These are phyloP conservation scores for Andrena bucephala DNA, from an alignment of 2,888 invertebrate species.

Conservation along the genomic window DNA sequence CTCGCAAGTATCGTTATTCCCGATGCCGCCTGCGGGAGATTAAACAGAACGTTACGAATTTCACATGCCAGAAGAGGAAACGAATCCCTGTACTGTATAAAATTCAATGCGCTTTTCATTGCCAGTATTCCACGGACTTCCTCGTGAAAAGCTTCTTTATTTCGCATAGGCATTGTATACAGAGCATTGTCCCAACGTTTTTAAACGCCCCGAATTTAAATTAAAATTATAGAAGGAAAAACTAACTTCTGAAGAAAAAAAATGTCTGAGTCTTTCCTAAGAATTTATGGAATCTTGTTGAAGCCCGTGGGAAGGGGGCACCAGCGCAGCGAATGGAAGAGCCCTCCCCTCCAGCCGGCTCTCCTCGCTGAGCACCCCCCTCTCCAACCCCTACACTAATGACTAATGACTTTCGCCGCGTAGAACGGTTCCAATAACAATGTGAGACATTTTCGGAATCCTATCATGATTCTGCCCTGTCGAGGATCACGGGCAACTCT, in stretches of 20 bases:
- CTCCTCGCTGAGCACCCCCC: conserved; percentile 4
- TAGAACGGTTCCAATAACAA: not conserved
- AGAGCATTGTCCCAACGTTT: too few relatives aligned
- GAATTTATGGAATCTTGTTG: conserved; percentile 9
- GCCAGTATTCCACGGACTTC: too few relatives aligned
- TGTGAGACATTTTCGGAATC: not conserved
- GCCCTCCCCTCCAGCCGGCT: conserved; percentile 8
- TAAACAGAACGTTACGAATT: not conserved
- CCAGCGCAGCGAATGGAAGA: conserved; percentile 38
- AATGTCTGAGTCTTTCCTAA: not conserved
- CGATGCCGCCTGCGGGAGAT: not conserved
- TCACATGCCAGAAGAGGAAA: not conserved
- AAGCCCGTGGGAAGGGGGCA: not conserved
- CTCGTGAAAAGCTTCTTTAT: too few relatives aligned
- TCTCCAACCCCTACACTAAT: not conserved
- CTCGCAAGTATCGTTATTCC: not conserved
- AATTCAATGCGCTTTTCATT: too few relatives aligned
- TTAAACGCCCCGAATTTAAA: too few relatives aligned
- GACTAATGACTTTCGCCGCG: conserved; percentile 27
- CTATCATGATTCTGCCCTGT: not conserved
- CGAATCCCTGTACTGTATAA: too few relatives aligned
- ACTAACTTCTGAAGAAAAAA: not conserved
- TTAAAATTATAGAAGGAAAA: too few relatives aligned
- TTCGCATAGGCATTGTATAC: too few relatives aligned
- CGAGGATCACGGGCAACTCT: not conserved